Percentiles rank a stretch among this genome's conserved stretches.
Conservation (phyloP, 2,797 vertebrate species). For the Neosilurus hyrtlii region DNA sequence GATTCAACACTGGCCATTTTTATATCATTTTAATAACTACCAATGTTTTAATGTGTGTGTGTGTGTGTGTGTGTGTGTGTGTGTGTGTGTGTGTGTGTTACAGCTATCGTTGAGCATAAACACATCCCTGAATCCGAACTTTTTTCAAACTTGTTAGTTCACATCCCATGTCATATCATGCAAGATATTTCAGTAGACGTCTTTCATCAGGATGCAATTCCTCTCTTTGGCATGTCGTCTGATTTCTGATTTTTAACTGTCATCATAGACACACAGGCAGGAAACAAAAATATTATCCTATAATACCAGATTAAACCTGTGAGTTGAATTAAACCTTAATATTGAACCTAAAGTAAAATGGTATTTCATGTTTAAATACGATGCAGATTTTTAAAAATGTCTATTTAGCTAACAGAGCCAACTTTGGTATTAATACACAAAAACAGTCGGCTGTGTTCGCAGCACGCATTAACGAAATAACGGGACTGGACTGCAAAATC, state of each 20-base stretch:
- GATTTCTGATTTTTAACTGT: conserved; percentile 3
- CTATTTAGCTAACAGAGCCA: too few relatives aligned
- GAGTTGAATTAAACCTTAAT: not conserved
- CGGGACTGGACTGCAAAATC: not conserved
- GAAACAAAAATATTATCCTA: not conserved
- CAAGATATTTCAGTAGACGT: not conserved
- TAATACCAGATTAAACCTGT: not conserved
- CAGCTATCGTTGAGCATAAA: not conserved
- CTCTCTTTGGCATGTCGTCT: not conserved
- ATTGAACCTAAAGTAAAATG: not conserved
- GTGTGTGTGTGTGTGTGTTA: not conserved
- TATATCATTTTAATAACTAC: not conserved
- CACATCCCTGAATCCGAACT: not conserved
- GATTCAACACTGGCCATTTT: not conserved
- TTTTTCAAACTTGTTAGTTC: not conserved
- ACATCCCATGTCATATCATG: not conserved
- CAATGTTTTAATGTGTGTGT: not conserved
- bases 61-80: conserved; percentile 6
- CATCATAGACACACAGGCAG: not conserved
- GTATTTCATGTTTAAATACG: not conserved
- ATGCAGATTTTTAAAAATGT: too few relatives aligned
- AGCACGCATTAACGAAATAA: not conserved
- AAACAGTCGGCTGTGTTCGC: not conserved
- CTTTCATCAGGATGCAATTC: conserved; percentile 4
- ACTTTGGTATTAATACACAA: not conserved